Evolutionary conservation across 2,113 vertebrate genomes (phyloP).

Genomic region (Vireo altiloquus): DNA sequence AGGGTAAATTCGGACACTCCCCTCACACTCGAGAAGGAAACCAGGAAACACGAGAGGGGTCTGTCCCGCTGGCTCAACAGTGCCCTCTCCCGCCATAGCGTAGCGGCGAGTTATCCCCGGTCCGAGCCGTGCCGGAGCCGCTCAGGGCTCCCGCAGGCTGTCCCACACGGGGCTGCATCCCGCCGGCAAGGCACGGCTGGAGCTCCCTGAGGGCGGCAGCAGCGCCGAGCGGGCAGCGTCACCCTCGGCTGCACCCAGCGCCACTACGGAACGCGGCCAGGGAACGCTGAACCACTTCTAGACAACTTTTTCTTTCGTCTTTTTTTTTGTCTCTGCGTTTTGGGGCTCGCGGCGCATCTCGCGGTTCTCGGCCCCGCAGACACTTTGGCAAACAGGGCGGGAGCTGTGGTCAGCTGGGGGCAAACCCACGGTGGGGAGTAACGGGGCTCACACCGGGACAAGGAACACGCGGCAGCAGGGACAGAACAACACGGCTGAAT

Average conservation of each 20-base stretch:
- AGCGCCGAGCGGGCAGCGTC: not conserved
- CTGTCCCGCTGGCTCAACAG: not conserved
- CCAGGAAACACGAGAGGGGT: accelerated
- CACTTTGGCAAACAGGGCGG: accelerated
- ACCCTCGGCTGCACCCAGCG: not conserved
- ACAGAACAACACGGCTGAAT: accelerated
- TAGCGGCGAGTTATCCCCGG: accelerated
- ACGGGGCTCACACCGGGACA: accelerated
- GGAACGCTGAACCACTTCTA: accelerated
- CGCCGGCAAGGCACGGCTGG: accelerated
- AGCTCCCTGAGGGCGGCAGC: not conserved
- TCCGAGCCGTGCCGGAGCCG: not conserved
- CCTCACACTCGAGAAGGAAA: not conserved
- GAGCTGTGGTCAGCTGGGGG: accelerated
- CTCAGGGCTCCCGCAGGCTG: accelerated
- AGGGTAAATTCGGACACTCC: not conserved
- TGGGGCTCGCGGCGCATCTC: too few species aligned
- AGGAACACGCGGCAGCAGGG: too few species aligned
- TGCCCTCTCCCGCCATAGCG: not conserved
- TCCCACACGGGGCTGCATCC: not conserved
- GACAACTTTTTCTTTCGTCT: not conserved
- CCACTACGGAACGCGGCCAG: not conserved
- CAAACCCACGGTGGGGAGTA: accelerated
- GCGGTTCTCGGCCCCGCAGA: not conserved
- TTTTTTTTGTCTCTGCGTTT: not conserved